Evolutionary conservation across 2,797 vertebrate species (phyloP).

Genomic region (Lates japonicus): DNA sequence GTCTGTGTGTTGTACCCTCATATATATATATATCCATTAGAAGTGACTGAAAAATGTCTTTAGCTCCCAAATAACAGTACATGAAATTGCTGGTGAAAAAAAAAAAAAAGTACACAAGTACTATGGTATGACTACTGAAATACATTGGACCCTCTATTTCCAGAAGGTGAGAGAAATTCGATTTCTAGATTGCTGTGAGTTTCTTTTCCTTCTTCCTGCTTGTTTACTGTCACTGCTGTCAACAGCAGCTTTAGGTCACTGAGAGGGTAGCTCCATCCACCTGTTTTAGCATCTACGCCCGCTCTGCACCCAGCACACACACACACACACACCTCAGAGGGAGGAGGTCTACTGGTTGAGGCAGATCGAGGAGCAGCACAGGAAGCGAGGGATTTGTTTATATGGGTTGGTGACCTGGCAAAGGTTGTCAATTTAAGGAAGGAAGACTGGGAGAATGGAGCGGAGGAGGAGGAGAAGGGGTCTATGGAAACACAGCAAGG

Average conservation of each 20-base stretch:
- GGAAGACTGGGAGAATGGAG: slow-evolving; percentile 26
- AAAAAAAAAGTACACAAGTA: slow-evolving; percentile 19
- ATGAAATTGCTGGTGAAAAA: slow-evolving; percentile 39
- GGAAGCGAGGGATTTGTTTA: slow-evolving; percentile 65
- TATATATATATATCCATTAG: too few relatives aligned
- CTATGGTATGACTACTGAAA: slow-evolving; percentile 38
- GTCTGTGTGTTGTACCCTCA: too few relatives aligned
- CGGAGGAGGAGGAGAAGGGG: slow-evolving; percentile 23
- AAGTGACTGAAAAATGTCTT: slow-evolving; percentile 21
- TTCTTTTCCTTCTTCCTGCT: slow-evolving; percentile 49
- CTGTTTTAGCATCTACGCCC: slow-evolving; percentile 78
- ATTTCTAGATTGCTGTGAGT: slow-evolving; percentile 53
- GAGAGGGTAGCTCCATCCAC: slow-evolving; percentile 76
- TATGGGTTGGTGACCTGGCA: slow-evolving; percentile 66
- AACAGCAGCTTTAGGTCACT: slow-evolving; percentile 75
- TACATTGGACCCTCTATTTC: slow-evolving; percentile 47
- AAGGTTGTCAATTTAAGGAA: slow-evolving; percentile 70
- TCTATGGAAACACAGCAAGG: slow-evolving; percentile 14
- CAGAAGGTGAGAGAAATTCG: slow-evolving; percentile 37
- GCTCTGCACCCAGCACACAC: slow-evolving; percentile 59
- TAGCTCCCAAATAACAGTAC: slow-evolving; percentile 41
- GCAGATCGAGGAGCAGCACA: slow-evolving; percentile 40
- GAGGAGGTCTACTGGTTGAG: slow-evolving; percentile 24
- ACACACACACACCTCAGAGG: slow-evolving; percentile 20
- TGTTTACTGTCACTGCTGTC: slow-evolving; percentile 63